phyloP scores from a whole-genome alignment of 1,140 invertebrate genomes.

The Chrysopa pallens region DNA sequence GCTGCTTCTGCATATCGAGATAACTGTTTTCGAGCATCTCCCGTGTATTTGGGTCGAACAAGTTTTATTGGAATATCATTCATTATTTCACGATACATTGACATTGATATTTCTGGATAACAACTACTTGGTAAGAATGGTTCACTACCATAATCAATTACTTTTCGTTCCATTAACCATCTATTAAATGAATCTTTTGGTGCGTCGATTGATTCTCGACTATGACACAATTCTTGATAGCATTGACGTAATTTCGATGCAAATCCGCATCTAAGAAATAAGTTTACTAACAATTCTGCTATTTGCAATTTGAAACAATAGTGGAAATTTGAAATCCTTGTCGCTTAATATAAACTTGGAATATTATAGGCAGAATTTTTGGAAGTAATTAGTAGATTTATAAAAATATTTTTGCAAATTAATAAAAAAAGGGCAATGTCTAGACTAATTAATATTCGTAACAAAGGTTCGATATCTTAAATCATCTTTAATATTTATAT shows the following conservation, averaged over 20 bases:
- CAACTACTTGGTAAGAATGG: conserved; percentile 81
- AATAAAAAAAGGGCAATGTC: too few relatives aligned
- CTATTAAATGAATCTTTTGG: conserved; percentile 92
- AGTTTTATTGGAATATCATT: conserved; percentile 96
- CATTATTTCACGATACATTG: conserved; percentile 97
- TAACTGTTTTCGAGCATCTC: conserved; percentile 89
- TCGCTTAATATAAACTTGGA: too few relatives aligned
- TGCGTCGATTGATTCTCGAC: conserved; percentile 84
- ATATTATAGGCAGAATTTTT: too few relatives aligned
- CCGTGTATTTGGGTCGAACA: conserved; percentile 83
- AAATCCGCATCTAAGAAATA: conserved; percentile 39
- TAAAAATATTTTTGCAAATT: too few relatives aligned
- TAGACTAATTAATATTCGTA: too few relatives aligned
- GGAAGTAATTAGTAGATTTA: too few relatives aligned
- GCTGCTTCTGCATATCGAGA: conserved; percentile 91
- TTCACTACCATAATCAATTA: conserved; percentile 73
- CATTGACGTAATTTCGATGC: conserved; percentile 70
- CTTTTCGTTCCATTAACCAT: conserved; percentile 90
- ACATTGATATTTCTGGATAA: conserved; percentile 78
- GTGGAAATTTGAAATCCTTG: too few relatives aligned
- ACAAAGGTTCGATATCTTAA: too few relatives aligned
- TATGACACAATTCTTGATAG: conserved; percentile 88
- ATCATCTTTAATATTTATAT: too few relatives aligned
- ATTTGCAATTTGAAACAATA: too few relatives aligned
- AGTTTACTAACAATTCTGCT: too few relatives aligned